Base-by-base conservation (phyloP, 37 sponge, comb jelly and placozoan genomes). In the Spongia lamella region DNA sequence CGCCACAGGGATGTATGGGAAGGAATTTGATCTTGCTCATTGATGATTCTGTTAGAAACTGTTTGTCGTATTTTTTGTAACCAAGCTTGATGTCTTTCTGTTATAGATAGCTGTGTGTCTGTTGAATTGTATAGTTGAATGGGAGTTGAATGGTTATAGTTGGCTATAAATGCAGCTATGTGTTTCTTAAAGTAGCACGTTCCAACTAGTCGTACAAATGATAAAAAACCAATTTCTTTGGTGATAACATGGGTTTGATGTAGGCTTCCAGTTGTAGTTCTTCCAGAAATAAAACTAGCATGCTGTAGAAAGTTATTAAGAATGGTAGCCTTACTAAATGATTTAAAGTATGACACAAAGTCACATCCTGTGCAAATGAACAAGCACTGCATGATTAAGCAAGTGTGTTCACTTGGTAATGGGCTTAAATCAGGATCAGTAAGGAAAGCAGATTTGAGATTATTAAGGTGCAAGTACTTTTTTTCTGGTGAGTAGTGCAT, bases 101-200 rank as follows among this genome's bases (percentile, higher is more conserved):
- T 11, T 14, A 30, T 35, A 13, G 27, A 7, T 64, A 64, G 9
- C 6, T 4, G 7, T 33, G 36, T n/a, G 9, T 60, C 61, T 27
- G 17, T 19, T n/a, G 61, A 60, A 15, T 60, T 60, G 17, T 60
- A 60, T 13, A 60, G 22, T 9, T 60, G 61, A n/a, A n/a, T 11
- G 13, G 61, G 61, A 19, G 61, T 27, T 19, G 21, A 13, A 15
- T 60, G 17, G 21, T 17, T 17, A 15, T 60, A 60, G 13, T 9
- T 9, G 7, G 61, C 21, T 27, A 17, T 17, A 15, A 60, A 60
- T 60, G 16, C 14, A 9, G 61, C 13, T n/a, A 60, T n/a, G 17
- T 60, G 22, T 17, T 60, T 60, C 26, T 60, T 60, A 30, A 60
- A 60, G 61, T 60, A 60, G 13, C 11, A 26, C 26, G 61, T 60